Conservation (phyloP, 2,797 vertebrate species). For the Sebastolobus altivelis region DNA sequence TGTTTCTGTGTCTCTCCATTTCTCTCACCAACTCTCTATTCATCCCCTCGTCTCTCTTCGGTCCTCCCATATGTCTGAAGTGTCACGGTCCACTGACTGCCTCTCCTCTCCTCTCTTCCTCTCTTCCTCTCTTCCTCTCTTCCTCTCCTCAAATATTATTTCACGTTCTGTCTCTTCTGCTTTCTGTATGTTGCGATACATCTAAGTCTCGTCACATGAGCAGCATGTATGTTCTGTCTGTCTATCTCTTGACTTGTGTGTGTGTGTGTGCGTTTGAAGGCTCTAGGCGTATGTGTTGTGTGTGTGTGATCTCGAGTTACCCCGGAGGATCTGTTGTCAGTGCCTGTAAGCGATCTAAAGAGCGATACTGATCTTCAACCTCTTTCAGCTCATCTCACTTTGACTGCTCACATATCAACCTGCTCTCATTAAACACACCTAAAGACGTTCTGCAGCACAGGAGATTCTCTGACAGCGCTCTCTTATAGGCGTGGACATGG, state of each 20-base stretch:
- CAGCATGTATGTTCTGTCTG: slow-evolving; percentile 1
- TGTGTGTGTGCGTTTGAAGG: background rate
- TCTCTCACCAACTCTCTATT: slow-evolving; percentile 57
- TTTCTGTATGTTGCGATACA: slow-evolving; percentile 7
- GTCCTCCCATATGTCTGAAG: slow-evolving; percentile 75
- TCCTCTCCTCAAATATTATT: background rate
- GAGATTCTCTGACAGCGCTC: background rate
- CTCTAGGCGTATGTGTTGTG: background rate
- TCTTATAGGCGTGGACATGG: background rate
- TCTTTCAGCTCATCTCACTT: background rate
- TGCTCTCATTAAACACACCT: slow-evolving; percentile 20
- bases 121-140: background rate
- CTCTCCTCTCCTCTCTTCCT: slow-evolving; percentile 1
- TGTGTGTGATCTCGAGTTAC: slow-evolving; percentile 22
- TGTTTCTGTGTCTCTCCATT: slow-evolving; percentile 61
- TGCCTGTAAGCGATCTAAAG: slow-evolving; percentile 41
- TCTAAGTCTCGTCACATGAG: slow-evolving; percentile 8
- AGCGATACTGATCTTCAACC: slow-evolving; percentile 29
- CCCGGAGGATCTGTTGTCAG: slow-evolving; percentile 29
- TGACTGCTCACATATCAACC: slow-evolving; percentile 2
- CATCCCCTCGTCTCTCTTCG: slow-evolving; percentile 63
- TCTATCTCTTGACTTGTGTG: background rate
- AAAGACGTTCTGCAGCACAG: background rate
- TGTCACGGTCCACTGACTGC: slow-evolving; percentile 64
- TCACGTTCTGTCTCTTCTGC: slow-evolving; percentile 17